A percentile compares a stretch with the other conserved stretches of the same genome.
phyloP scores from a whole-genome alignment of 2,113 vertebrate species.

The Ariopsis seemanni region DNA sequence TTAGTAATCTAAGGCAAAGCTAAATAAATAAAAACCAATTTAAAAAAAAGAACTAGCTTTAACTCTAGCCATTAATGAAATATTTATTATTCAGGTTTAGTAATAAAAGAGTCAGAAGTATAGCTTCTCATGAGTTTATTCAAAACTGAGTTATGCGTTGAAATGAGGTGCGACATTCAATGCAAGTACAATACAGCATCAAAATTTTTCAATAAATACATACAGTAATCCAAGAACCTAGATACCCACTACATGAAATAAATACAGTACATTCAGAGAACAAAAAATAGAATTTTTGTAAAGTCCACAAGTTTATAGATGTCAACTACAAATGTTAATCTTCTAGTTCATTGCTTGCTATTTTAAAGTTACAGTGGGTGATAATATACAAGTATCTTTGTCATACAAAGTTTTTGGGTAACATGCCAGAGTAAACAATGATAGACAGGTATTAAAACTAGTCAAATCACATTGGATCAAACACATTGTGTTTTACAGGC shows the following conservation, averaged over 20 bases:
- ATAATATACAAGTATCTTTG: neutral
- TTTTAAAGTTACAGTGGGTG: neutral
- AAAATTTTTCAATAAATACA: neutral
- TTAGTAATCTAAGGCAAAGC: too few relatives aligned
- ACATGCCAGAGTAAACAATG: neutral
- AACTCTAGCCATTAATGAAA: neutral
- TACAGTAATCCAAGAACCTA: neutral
- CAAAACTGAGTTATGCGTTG: neutral
- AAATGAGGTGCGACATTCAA: neutral
- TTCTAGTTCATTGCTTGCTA: neutral
- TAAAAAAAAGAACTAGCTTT: neutral
- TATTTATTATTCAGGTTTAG: neutral
- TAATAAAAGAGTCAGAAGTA: neutral
- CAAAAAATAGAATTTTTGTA: neutral
- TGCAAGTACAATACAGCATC: neutral
- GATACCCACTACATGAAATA: neutral
- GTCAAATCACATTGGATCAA: neutral
- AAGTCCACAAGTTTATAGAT: neutral
- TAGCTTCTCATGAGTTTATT: neutral
- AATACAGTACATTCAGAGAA: neutral
- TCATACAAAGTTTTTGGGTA: neutral
- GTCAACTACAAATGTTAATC: neutral
- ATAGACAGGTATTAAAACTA: constrained; percentile 6
- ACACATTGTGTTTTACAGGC: neutral
- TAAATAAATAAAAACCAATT: too few relatives aligned